phyloP scores from a whole-genome alignment of 2,888 invertebrate species.

The Pachymerium ferrugineum region DNA sequence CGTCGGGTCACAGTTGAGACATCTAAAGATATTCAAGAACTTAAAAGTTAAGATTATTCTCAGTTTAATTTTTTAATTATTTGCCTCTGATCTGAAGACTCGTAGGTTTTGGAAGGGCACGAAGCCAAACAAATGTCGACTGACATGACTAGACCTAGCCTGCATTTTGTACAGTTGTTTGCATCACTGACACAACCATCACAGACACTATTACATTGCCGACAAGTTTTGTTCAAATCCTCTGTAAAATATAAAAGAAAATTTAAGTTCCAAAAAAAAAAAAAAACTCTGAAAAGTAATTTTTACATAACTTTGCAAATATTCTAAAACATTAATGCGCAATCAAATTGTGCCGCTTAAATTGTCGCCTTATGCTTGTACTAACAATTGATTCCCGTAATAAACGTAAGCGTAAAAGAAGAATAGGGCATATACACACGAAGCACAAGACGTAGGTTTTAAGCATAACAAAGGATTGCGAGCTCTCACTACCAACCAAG shows the following conservation, averaged over 20 bases:
- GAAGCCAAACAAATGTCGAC: constrained; percentile 75
- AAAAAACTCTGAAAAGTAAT: constrained; percentile 11
- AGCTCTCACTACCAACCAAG: no score
- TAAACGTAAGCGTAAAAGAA: no score
- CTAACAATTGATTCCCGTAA: no score
- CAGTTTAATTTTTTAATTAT: not conserved
- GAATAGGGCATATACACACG: no score
- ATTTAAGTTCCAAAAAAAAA: constrained; percentile 32
- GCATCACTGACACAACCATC: constrained; percentile 76
- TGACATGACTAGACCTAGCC: constrained; percentile 77
- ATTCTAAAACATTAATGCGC: no score
- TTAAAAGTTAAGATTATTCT: not conserved
- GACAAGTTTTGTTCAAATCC: constrained; percentile 66
- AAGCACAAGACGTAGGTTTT: no score
- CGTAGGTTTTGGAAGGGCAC: constrained; percentile 74
- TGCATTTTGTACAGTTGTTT: constrained; percentile 78
- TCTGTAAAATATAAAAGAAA: constrained; percentile 49
- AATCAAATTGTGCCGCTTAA: no score
- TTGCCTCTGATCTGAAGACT: constrained; percentile 76
- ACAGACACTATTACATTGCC: constrained; percentile 79
- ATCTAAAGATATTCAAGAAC: constrained; percentile 45
- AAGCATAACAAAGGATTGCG: no score
- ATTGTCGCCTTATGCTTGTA: no score
- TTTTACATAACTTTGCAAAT: no score
- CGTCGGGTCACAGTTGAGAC: constrained; percentile 60